Base-by-base conservation (phyloP, 2,113 vertebrate species). In the Mustela nigripes region DNA sequence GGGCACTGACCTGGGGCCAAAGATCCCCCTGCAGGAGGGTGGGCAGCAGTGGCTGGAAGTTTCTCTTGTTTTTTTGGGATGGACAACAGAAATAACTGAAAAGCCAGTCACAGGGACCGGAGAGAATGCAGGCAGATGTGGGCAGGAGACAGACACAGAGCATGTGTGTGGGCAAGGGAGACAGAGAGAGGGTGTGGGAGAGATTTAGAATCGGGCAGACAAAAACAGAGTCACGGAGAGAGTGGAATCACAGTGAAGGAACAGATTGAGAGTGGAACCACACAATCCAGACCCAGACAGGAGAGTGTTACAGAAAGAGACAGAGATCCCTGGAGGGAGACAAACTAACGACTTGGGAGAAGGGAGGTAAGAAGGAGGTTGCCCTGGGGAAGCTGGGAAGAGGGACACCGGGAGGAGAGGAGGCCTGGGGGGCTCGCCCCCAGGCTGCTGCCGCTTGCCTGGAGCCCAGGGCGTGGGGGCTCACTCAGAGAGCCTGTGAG, bases 51-150 rank as follows among this genome's bases (percentile, higher is more conserved):
- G 97, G 98, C 95, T 97, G 96, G 98, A 95, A 93, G 93, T 96
- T 95, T 97, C 92, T 96, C 71, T 98, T 94, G 96, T 80, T 96
- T 97, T 97, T 60, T 93, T 15, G 82, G 92, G 90, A 97, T 97
- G 97, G 96, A 95, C 65, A 95, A 94, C 89, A 42, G 36, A 98
- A 99, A 97, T 98, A 98, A 97, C 91, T 21, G 67, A 95, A 98
- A 98, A 97, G 92, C 97, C 65, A 92, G 95, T 91, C 74, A 97
- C 97, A 81, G 96, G 73, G 74, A 97, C 97, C 50, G 95, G 91
- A 92, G 98, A 89, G 97, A 96, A 94, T 85, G 95, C 69, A 74
- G 79, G 97, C 45, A 80, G 74, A 88, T 86, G 97, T 79, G 91
- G 92, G 96, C 81, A 69, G 92, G 69, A 98, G 98, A 99, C 81